Base-by-base conservation (phyloP, 2,797 vertebrate genomes). In the Sardinella longiceps region DNA sequence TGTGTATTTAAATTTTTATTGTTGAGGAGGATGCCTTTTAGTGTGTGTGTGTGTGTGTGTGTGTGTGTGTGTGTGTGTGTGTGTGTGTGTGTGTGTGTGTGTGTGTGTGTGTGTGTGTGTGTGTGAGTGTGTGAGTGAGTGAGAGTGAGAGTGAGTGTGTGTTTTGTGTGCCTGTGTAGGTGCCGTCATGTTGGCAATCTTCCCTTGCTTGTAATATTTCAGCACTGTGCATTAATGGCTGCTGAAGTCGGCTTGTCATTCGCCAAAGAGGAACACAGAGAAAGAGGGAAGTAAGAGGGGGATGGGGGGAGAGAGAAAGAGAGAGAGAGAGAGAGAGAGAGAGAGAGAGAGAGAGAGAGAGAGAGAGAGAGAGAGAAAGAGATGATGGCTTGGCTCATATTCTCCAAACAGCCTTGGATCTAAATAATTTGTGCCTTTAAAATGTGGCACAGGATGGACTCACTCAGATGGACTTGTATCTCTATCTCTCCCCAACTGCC, bases 221-320 rank as follows among this genome's bases (percentile, higher is more conserved):
- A 91, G 91, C 91, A 88, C 91, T 92, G 88, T 82, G 89, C 90
- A 89, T 89, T 83, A 89, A 70, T 46, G 77, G 33, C 37, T 60
- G 53, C 87, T 93, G 87, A 94, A 93, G 92, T 93, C 90, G 92
- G 95, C 94, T 92, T 93, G 92, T 94, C 93, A 93, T 88, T 93
- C 92, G 90, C 87, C 87, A 56, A 80, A 77, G 48, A 25, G 86
- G 66, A 86, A 80, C 18, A 56, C 53, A 5, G 60, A n/a, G 0
- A 28, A 25, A 63, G 60, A 28, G 30, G 23, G n/a, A 63, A 28
- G n/a, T 5, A 30, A 63, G 58, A 28, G 58, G 58, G 20, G 28
- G n/a, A 28, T 25, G 58, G n/a, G 2, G n/a, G n/a, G n/a, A n/a
- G n/a, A n/a, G n/a, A n/a, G n/a, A n/a, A n/a, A n/a, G n/a, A n/a